These are phyloP conservation scores for Mallotus villosus DNA, from an alignment of 2,797 vertebrate genomes.

Conservation along the genomic window DNA sequence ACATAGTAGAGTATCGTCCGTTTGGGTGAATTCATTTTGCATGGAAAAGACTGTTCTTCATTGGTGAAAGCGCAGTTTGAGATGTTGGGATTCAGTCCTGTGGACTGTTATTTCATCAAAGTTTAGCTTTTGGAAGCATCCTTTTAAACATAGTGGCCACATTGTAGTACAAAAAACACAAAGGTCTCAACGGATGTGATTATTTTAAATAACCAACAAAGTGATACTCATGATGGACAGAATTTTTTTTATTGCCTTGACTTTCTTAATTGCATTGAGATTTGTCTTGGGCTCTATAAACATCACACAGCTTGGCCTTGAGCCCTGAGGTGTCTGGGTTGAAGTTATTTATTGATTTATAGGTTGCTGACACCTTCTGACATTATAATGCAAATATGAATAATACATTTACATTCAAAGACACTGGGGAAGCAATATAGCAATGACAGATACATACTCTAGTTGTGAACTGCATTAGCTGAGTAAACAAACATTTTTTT, in stretches of 20 bases:
- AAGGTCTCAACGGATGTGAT: no score
- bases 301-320: conserved; percentile 10
- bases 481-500: background rate
- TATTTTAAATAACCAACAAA: no score
- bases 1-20: conserved; percentile 31
- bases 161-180: no score
- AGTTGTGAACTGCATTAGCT: background rate
- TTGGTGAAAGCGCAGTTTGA: no score
- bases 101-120: background rate
- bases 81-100: no score
- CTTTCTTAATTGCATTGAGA: background rate
- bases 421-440: conserved; percentile 49
- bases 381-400: conserved; percentile 66
- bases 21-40: conserved; percentile 14
- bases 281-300: background rate
- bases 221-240: no score
- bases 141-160: no score
- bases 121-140: no score
- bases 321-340: conserved; percentile 43
- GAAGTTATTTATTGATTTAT: conserved; percentile 56
- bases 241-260: conserved; percentile 28
- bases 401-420: conserved; percentile 57
- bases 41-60: background rate
- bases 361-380: conserved; percentile 53
- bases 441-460: background rate